Percentiles rank a stretch among this genome's conserved stretches.
Evolutionary conservation across 2,113 vertebrate genomes (phyloP).

Genomic region (Aegithalos caudatus): DNA sequence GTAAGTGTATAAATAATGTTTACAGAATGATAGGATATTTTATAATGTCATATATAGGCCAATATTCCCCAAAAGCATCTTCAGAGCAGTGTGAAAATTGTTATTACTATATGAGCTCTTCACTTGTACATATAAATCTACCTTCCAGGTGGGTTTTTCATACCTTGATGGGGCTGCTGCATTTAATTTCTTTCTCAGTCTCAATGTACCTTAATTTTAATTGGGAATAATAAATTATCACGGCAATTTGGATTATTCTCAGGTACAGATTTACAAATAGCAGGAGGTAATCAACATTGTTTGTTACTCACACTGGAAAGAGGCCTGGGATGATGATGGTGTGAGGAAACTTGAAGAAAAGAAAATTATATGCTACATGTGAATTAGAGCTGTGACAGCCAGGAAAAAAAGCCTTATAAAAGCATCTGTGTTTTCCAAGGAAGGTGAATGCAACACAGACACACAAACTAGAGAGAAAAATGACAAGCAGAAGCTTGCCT

Average conservation of each 20-base stretch:
- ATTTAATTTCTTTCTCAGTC: background rate
- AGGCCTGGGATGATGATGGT: background rate
- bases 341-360: background rate
- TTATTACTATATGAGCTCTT: background rate
- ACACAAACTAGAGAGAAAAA: background rate
- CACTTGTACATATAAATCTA: background rate
- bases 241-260: background rate
- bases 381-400: background rate
- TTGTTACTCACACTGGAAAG: background rate
- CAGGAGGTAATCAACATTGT: background rate
- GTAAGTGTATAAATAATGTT: background rate
- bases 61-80: background rate
- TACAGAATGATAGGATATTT: background rate
- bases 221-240: background rate
- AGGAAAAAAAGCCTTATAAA: background rate
- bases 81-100: background rate
- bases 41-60: background rate
- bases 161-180: background rate
- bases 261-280: background rate
- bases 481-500: background rate
- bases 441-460: background rate
- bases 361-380: background rate
- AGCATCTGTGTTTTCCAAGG: background rate
- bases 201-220: slow-evolving; percentile 32
- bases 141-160: background rate